Base-by-base conservation (phyloP, 2,888 invertebrate genomes). In the Lymantria dispar region DNA sequence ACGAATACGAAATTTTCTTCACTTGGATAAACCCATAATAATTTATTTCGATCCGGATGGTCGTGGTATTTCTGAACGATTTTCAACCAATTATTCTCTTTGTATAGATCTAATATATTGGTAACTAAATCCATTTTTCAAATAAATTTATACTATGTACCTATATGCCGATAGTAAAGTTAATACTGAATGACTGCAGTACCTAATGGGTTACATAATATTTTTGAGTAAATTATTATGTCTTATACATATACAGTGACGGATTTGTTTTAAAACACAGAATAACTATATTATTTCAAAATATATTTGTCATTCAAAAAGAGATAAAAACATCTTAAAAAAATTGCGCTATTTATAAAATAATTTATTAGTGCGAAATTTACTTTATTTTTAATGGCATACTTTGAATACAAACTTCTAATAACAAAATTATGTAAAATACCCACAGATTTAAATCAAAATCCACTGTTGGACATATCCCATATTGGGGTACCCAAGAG, bases 11-110 rank as follows among this genome's bases (percentile, higher is more conserved):
- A 92, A 76, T 95, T 94, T 1, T 91, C 82, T 58, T 93, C 90
- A 37, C 93, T 93, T 0, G 96, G 97, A 87, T 94, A 94, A 45
- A 95, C 94, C 97, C 96, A 97, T 13, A 95, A 78, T 46, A 96
- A 70, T 72, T 91, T 92, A 31, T 92, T 92, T 51, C 91, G 87
- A 8, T 92, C 80, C 3, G 88, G 81, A 57, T 92, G 91, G 47
- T 92, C 83, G 62, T 87, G 82, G 83, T 92, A 91, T 12, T 56
- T 79, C 0, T 80, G 68, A 0, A 82, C 72, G 37, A 93, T 85
- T 43, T 87, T 84, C 50, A 74, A 80, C 93, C 94, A 94, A 43
- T 89, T 78, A 7, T 72, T 80, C 30, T 85, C 72, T 60, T 80
- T 83, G 59, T 89, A 86, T 11, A 92, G 72, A 8, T 76, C 74